These are phyloP conservation scores for Sander vitreus DNA, from an alignment of 2,113 vertebrate species.

Conservation along the genomic window DNA sequence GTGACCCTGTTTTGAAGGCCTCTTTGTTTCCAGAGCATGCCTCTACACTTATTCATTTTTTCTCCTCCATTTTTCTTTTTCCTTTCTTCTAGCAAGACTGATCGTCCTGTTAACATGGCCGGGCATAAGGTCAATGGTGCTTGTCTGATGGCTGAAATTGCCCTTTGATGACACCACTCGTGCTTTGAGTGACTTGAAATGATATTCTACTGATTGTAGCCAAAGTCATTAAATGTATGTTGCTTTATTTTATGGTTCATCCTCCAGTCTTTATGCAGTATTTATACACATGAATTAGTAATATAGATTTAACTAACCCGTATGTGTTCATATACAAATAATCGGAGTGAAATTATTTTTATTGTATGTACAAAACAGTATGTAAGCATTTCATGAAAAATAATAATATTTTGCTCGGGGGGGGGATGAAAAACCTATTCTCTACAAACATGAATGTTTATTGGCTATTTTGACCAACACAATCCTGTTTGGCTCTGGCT, in stretches of 20 bases:
- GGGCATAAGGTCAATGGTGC: constrained; percentile 67
- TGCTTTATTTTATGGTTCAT: constrained; percentile 11
- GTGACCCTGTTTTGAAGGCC: constrained; percentile 82
- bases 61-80: constrained; percentile 59
- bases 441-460: neutral
- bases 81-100: constrained; percentile 61
- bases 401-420: neutral
- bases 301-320: constrained; percentile 3
- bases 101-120: constrained; percentile 71
- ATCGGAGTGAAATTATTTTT: neutral
- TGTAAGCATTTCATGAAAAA: constrained; percentile 4
- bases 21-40: constrained; percentile 81
- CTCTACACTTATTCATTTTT: constrained; percentile 73
- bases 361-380: neutral
- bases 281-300: neutral
- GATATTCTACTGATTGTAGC: constrained; percentile 11
- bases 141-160: constrained; percentile 68
- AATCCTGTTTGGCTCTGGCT: neutral
- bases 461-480: neutral
- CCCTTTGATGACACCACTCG: constrained; percentile 58
- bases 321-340: neutral
- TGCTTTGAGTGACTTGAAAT: constrained; percentile 33
- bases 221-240: neutral
- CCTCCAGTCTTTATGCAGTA: neutral
- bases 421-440: neutral